Evolutionary conservation across 2,113 vertebrate genomes (phyloP), one percentile per base, ranked within the genome.

Genomic region (Gyps fulvus): DNA sequence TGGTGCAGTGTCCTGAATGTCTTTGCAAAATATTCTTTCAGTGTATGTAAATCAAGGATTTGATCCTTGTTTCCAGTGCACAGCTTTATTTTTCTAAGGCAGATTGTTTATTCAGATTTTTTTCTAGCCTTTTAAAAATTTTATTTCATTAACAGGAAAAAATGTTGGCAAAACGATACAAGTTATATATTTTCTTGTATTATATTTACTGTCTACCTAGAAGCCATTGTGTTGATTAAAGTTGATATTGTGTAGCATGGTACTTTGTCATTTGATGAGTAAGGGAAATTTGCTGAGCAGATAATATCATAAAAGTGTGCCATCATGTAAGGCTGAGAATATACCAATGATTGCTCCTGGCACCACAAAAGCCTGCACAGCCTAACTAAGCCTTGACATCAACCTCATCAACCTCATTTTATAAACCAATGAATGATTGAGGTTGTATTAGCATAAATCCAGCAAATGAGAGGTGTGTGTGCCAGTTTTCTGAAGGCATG

Each of bases 311-410:
- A n/a, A 20, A 74, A 87, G 12, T 10, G 11, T 59, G 45, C 43
- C 36, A 7, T 87, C 36, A 2, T 1, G 0, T 42, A 29, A 78
- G 13, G 52, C n/a, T 0, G 3, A 50, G 22, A 73, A 57, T 19
- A 52, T 42, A 27, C 9, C 31, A 7, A 1, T 36, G 36, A 34
- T 65, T 76, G 61, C 66, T 86, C 11, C 82, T 55, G 67, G 80
- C 9, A n/a, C 69, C 6, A 32, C 40, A 50, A 40, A 77, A 89
- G 13, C 59, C 32, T 67, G 57, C 18, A 22, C 22, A 80, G 25
- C 58, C 42, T 55, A 29, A 17, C 19, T 71, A 22, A 57, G 57
- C 65, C 61, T 72, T 89, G 63, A 38, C 43, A 63, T 58, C 42
- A 79, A 45, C 42, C 23, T 58, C 20, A 8, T 45, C 38, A 25